Percentiles rank a stretch among this genome's conserved stretches.
Evolutionary conservation across 1,140 invertebrate genomes (phyloP).

Genomic region (Penaeus japonicus): DNA sequence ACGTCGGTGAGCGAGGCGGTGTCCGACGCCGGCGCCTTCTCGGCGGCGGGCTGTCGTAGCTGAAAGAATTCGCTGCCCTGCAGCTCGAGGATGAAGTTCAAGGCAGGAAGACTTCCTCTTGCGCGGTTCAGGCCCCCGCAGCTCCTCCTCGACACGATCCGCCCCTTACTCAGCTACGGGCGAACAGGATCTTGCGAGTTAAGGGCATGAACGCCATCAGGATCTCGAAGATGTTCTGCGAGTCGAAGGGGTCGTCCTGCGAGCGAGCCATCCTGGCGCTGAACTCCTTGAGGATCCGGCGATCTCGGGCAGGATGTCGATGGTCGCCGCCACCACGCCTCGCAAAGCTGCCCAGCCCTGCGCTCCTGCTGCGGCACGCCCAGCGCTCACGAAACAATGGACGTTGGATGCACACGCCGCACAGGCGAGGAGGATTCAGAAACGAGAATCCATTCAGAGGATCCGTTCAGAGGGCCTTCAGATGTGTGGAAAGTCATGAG

Average conservation of each 20-base stretch:
- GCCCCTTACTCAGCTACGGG: not conserved
- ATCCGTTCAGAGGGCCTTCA: too few species aligned
- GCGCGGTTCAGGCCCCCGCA: not conserved
- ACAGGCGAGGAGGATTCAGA: too few species aligned
- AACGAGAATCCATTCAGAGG: too few species aligned
- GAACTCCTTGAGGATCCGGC: not conserved
- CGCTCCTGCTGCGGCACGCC: too few species aligned
- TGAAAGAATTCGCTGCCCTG: not conserved
- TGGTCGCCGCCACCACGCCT: too few species aligned
- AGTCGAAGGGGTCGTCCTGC: not conserved
- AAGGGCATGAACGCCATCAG: not conserved
- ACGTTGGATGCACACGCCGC: too few species aligned
- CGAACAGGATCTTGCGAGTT: not conserved
- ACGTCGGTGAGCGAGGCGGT: too few species aligned
- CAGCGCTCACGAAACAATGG: too few species aligned
- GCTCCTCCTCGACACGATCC: not conserved
- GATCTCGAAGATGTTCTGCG: not conserved
- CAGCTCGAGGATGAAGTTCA: not conserved
- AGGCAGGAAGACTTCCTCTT: not conserved
- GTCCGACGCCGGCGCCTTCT: too few species aligned
- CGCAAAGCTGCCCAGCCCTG: too few species aligned
- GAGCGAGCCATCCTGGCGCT: not conserved
- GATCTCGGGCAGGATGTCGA: not conserved
- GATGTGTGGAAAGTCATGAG: too few species aligned
- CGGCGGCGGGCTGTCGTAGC: too few species aligned